phyloP scores from a whole-genome alignment of 2,888 invertebrate species.

The Limenitis camilla region DNA sequence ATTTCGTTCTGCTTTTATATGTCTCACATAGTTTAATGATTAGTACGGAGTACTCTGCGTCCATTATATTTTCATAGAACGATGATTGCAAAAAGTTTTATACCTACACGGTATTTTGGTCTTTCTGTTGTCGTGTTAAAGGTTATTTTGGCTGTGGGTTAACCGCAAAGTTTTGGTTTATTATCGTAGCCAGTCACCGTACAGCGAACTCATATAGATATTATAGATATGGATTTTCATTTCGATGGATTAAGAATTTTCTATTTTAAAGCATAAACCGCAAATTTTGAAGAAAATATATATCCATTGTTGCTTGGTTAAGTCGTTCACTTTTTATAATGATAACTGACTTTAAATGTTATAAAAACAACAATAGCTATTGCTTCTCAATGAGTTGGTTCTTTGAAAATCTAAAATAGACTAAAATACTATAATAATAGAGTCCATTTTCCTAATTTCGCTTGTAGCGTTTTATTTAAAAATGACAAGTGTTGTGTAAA shows the following conservation, averaged over 20 bases:
- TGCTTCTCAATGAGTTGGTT: no score
- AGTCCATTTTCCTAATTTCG: no score
- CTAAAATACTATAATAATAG: no score
- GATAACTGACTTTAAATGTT: no score
- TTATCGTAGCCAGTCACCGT: slow-evolving; percentile 57
- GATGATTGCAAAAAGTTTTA: slow-evolving; percentile 57
- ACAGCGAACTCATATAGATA: slow-evolving; percentile 41
- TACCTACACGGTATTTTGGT: slow-evolving; percentile 22
- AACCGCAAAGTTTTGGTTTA: slow-evolving; percentile 41
- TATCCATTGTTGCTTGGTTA: no score
- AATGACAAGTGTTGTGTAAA: no score
- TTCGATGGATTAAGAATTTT: not conserved
- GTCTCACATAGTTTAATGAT: slow-evolving; percentile 60
- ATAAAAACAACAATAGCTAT: no score
- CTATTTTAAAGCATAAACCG: no score
- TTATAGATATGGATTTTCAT: slow-evolving; percentile 18
- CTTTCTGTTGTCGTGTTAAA: slow-evolving; percentile 20
- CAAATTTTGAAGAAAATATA: no score
- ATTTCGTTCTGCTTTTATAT: slow-evolving; percentile 63
- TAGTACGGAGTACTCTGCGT: slow-evolving; percentile 50
- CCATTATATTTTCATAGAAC: slow-evolving; percentile 72
- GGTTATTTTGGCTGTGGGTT: slow-evolving; percentile 28
- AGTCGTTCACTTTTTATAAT: no score
- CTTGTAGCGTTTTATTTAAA: no score
- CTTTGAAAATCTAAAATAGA: no score